Evolutionary conservation across 2,797 vertebrate species (phyloP), one percentile per base, ranked within the genome.

Genomic region (Bovichtus diacanthus): DNA sequence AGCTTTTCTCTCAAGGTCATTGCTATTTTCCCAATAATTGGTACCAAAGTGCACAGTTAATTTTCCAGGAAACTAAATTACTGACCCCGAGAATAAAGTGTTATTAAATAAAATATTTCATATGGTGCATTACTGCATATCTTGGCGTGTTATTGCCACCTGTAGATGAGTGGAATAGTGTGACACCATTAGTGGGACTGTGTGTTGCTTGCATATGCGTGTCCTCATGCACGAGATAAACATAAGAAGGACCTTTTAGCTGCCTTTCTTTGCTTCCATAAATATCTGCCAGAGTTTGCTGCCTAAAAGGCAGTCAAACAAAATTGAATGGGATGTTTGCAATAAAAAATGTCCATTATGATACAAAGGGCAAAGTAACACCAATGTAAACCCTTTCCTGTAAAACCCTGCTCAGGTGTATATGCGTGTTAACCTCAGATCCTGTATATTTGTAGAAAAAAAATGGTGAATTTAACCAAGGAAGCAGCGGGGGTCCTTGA

Each of bases 311-410:
- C n/a, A 25, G 38, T 36, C 15, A 34, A 46, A 44, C 29, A 23
- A 62, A 46, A 60, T 7, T 44, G 4, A 60, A 41, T 41, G 3
- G 83, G 73, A 81, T 56, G 41, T 59, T 34, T 63, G 36, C 19
- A n/a, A 62, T 47, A 43, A 64, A 27, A 53, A 56, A 71, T 55
- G 25, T 62, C 54, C 19, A 29, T 15, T 2, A 67, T 23, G 23
- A 27, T 38, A 18, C 51, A 13, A 74, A 64, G 39, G 27, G 21
- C 16, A 44, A 16, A 60, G 25, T 11, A 5, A 25, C 44, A 44
- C 16, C 1, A 3, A 36, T 54, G 70, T 18, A 69, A 21, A 29
- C 23, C 13, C 0, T 12, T 56, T 56, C 21, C 9, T 36, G 18
- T 23, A 31, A 53, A 31, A 36, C 36, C 25, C 62, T 56, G n/a